Percentiles rank a stretch among this genome's conserved stretches.
Evolutionary conservation across 2,797 vertebrate species (phyloP).

Genomic region (Florisuga fusca): DNA sequence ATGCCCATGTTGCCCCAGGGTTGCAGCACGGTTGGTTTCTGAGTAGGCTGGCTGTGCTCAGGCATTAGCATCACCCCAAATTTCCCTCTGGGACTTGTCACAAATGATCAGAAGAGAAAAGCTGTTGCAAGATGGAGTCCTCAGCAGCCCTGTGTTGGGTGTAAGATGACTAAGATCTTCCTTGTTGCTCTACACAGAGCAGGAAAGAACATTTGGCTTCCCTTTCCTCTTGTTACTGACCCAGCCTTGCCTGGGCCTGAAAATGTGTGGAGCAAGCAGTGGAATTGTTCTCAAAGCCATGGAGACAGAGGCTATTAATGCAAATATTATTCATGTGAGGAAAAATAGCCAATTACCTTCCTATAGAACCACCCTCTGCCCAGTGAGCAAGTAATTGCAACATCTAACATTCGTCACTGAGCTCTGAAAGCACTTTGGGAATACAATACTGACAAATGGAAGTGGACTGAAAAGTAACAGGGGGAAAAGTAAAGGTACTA

Average conservation of each 20-base stretch:
- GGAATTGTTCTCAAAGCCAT: background rate
- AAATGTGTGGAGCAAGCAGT: background rate
- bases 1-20: too few species aligned
- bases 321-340: conserved; percentile 63
- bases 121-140: background rate
- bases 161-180: background rate
- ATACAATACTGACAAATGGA: conserved; percentile 21
- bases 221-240: background rate
- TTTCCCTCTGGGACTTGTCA: background rate
- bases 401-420: conserved; percentile 36
- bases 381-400: conserved; percentile 60
- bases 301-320: conserved; percentile 36
- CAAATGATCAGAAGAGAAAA: background rate
- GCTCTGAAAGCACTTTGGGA: conserved; percentile 24
- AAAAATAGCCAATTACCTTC: conserved; percentile 71
- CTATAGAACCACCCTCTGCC: conserved; percentile 44
- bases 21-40: fast-evolving
- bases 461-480: background rate
- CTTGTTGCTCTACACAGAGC: background rate
- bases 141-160: background rate
- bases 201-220: background rate
- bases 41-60: fast-evolving
- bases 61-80: background rate
- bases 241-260: background rate
- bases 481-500: background rate